Conservation (phyloP, 1,140 invertebrate genomes). For the Anastrepha obliqua region DNA sequence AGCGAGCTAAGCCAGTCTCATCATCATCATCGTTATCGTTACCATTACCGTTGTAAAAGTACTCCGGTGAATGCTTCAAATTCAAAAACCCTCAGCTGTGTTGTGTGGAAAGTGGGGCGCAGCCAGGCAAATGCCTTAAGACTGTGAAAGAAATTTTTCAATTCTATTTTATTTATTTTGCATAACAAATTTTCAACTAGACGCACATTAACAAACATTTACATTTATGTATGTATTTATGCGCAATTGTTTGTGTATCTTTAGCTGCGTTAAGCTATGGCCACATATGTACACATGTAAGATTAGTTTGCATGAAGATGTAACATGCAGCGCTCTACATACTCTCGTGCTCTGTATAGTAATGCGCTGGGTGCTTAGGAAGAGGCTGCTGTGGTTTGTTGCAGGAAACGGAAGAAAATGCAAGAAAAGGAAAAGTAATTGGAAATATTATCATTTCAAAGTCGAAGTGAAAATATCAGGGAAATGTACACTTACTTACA, state of each 20-base stretch:
- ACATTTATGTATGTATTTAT: neutral
- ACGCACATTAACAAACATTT: slow-evolving; percentile 24
- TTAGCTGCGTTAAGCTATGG: neutral
- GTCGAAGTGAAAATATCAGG: no score
- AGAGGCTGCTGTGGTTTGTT: no score
- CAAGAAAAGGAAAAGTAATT: no score
- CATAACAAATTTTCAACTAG: neutral
- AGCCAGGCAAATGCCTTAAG: no score
- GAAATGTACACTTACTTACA: no score
- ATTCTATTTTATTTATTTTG: slow-evolving; percentile 8
- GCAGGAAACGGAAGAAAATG: no score
- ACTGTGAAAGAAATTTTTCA: neutral
- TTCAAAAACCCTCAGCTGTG: neutral
- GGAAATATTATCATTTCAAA: no score
- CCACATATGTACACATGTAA: neutral
- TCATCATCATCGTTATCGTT: neutral
- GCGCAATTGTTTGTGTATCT: neutral
- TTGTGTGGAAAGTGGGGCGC: neutral
- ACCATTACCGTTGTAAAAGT: neutral
- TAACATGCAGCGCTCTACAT: neutral
- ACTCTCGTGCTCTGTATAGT: neutral
- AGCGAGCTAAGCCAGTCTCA: neutral
- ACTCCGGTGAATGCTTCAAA: neutral
- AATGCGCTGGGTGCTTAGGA: no score
- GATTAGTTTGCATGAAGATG: neutral